Conservation (phyloP, 23 tunicate genomes). For the Trididemnum clinides region DNA sequence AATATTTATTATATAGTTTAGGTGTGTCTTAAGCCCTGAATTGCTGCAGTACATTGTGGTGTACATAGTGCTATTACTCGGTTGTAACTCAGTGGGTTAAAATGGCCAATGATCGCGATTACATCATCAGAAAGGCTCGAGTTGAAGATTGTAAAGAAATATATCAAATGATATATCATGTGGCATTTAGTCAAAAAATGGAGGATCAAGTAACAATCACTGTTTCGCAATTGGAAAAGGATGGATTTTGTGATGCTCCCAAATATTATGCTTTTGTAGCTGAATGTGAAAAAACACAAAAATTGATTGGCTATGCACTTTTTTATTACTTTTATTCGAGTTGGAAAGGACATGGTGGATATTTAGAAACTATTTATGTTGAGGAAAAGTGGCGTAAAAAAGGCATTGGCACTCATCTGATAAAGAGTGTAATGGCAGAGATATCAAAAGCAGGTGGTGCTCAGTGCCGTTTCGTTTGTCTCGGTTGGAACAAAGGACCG, state of each 20-base stretch:
- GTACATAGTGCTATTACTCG: no score
- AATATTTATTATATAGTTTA: no score
- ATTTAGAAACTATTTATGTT: conserved; percentile 66
- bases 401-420: conserved; percentile 47
- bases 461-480: conserved; percentile 46
- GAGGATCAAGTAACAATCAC: conserved; percentile 39
- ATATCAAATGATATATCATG: conserved; percentile 2
- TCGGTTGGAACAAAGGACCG: conserved; percentile 47
- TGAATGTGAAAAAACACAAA: conserved; percentile 20
- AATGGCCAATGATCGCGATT: background rate
- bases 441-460: conserved; percentile 51
- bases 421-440: conserved; percentile 43
- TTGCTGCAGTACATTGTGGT: no score
- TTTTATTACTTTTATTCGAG: conserved; percentile 50
- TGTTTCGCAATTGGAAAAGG: conserved; percentile 10
- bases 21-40: no score
- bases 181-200: conserved; percentile 42
- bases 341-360: conserved; percentile 53
- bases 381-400: conserved; percentile 32
- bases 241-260: conserved; percentile 38
- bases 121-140: conserved; percentile 29
- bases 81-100: background rate
- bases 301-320: conserved; percentile 53
- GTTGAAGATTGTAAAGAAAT: conserved; percentile 34
- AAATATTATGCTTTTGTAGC: conserved; percentile 48